Evolutionary conservation across 2,888 invertebrate species (phyloP), one percentile per base, ranked within the genome.

Genomic region (Laspeyria flexula): DNA sequence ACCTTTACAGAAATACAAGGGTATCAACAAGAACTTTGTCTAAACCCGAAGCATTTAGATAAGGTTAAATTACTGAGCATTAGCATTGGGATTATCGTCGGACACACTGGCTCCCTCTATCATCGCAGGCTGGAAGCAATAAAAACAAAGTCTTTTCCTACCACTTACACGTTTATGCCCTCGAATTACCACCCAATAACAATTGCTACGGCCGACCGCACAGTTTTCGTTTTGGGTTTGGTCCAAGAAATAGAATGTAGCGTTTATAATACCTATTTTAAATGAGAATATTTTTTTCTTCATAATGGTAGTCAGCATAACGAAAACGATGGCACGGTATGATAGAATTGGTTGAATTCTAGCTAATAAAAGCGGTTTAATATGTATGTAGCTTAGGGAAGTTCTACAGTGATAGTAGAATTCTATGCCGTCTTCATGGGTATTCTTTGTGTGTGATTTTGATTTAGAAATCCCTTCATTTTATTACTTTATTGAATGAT

Each of bases 141-240:
- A 61, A 75, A 73, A 77, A 76, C 67, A 66, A 73, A 71, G 65
- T 63, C 67, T 70, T 70, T 59, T 64, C 61, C 61, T 53, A 62
- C 72, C 73, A 76, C 76, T 83, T 78, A 69, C 64, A 60, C 64
- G 76, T 73, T 75, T 75, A 81, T 77, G 74, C 61, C 77, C 66
- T 41, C 49, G 47, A 81, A 82, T 83, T 83, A 82, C 78, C 83
- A 77, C 75, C 76, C 76, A 75, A 81, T 82, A 83, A 83, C 81
- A 80, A 75, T 79, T 79, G 73, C 60, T 55, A 65, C 66, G 59
- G 71, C 68, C 65, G 64, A 72, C 75, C 76, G 73, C 74, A 65
- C 70, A 60, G 67, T 73, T 80, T 77, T 55, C 43, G 41, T 54
- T 51, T 52, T 29, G 35, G 9, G 40, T 42, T 3, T 58, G 56